Base-by-base conservation (phyloP, 2,888 invertebrate species). In the Ceraclea dissimilis region DNA sequence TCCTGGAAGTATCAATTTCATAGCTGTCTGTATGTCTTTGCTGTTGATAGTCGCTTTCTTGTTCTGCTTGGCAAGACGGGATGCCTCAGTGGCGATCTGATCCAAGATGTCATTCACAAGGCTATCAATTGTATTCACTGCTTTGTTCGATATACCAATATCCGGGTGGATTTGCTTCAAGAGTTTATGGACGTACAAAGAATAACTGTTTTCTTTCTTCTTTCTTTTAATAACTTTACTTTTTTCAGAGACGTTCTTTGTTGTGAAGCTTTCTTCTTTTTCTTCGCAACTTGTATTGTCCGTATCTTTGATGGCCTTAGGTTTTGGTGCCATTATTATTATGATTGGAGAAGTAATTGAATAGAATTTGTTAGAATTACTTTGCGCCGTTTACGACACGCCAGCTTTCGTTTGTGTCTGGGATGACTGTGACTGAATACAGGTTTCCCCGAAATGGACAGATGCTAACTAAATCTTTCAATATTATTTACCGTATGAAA, bases 31-130 rank as follows among this genome's bases (percentile, higher is more conserved):
- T 60, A 86, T 82, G 83, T 75, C 62, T 80, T 83, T 76, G 62
- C 80, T 81, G 2, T 83, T 85, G 68, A 86, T 85, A 5, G 84
- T 85, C 1, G 80, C 79, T 1, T 80, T 70, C 69, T 83, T 82
- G 71, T 80, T 82, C 74, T 83, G 83, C 65, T 82, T 81, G 21
- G 82, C 81, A 63, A 85, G 70, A 57, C 81, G 78, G 2, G 81
- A 80, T 2, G 83, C 78, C 65, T 84, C 83, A 2, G 79, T 77
- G 34, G 84, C 84, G 67, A 86, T 84, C 43, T 84, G 76, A 67
- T 86, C 84, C 67, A 87, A 86, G 55, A 86, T 81, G 66, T 86
- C 85, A 68, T 84, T 85, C 49, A 86, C 83, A 66, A 86, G 86
- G 61, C 80, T 81, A 72, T 84, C 84, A 82, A 85, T 83, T 69